A percentile compares a stretch with the other conserved stretches of the same genome.
These are phyloP conservation scores for Rotaria socialis DNA, from an alignment of 2,888 invertebrate genomes.

Conservation along the genomic window DNA sequence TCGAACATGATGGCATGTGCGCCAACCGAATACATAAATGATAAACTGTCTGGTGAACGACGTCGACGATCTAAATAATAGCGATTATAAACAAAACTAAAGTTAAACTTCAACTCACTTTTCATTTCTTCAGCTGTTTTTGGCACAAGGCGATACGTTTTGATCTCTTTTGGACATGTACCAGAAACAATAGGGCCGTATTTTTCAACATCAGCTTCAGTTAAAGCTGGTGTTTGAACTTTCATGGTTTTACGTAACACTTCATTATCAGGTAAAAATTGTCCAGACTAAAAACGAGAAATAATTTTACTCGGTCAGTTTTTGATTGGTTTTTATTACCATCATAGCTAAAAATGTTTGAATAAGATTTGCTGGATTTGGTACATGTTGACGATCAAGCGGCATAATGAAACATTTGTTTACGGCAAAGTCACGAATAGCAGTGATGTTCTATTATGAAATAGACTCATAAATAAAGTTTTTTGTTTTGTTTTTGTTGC, in stretches of 20 bases:
- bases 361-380: slow-evolving; percentile 15
- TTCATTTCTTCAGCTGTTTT: slow-evolving; percentile 26
- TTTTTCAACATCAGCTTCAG: background rate
- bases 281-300: background rate
- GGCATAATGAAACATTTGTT: slow-evolving; percentile 31
- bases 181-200: slow-evolving; percentile 5
- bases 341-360: slow-evolving; percentile 24
- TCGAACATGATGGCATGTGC: background rate
- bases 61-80: background rate
- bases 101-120: background rate
- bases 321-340: background rate
- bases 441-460: background rate
- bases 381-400: slow-evolving; percentile 24
- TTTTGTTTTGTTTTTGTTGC: background rate
- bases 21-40: slow-evolving; percentile 16
- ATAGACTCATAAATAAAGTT: background rate
- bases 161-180: background rate
- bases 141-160: slow-evolving; percentile 16
- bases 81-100: background rate
- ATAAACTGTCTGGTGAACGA: background rate
- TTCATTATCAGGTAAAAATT: slow-evolving; percentile 24
- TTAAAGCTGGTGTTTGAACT: slow-evolving; percentile 25
- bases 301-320: background rate
- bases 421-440: background rate
- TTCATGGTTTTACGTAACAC: slow-evolving; percentile 33